Evolutionary conservation across 2,113 vertebrate genomes (phyloP), one percentile per base, ranked within the genome.

Genomic region (Caranx melampygus): DNA sequence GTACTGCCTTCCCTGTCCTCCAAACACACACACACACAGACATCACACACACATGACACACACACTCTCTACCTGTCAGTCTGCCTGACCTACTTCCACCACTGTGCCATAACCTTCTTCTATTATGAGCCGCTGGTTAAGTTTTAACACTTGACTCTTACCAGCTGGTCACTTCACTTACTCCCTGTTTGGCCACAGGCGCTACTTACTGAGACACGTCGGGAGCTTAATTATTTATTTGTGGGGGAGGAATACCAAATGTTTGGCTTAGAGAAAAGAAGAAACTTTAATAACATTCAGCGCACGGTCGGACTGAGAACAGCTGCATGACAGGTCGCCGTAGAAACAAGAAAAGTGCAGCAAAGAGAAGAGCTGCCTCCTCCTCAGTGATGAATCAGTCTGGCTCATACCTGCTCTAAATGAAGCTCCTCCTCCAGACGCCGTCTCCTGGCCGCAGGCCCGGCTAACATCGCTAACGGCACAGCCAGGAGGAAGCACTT

Each of bases 51-150:
- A n/a, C 16, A 44, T 57, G 26, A 55, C n/a, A 37, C 47, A 44
- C 35, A 33, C 49, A 58, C 40, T 67, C 70, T 45, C 78, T n/a
- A 52, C 72, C 55, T 79, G 61, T 67, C 66, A 67, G 26, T 63
- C 62, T 26, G 35, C 3, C 42, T 78, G 82, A 52, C 82, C 79
- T 78, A 82, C 61, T 79, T 79, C 31, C 31, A 37, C 26, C 20
- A 11, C 57, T 37, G 3, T 59, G n/a, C 7, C 54, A 5, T 71
- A 1, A 70, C 51, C 20, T 66, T 42, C 47, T 34, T 40, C 4
- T n/a, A 37, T 51, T 52, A 9, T 72, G 67, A 54, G 14, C 31
- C 12, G 37, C 44, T 49, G 47, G 33, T 59, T 54, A 11, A 59
- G 34, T 58, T 68, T 68, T 1, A 67, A 66, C 45, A 11, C n/a